phyloP scores from a whole-genome alignment of 1,140 invertebrate species.

The Papilio dardanus region DNA sequence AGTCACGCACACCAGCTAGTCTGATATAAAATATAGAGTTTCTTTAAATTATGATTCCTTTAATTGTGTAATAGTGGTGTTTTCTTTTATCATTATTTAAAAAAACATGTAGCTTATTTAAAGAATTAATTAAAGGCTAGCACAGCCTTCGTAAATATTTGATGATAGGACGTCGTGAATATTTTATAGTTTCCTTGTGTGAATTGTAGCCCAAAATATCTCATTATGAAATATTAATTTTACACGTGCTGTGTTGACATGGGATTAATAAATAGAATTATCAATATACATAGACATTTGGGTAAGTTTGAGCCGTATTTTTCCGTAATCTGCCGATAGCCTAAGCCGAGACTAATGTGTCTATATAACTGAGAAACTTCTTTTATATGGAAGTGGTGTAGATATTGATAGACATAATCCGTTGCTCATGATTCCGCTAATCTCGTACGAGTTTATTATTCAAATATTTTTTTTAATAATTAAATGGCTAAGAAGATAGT shows the following conservation, averaged over 20 bases:
- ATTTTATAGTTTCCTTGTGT: slow-evolving; percentile 2
- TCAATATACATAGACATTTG: background rate
- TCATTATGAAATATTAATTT: background rate
- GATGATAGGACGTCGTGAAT: slow-evolving; percentile 15
- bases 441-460: too few relatives aligned
- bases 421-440: too few relatives aligned
- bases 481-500: background rate
- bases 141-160: slow-evolving; percentile 11
- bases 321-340: background rate
- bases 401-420: too few relatives aligned
- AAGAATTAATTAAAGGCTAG: background rate
- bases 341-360: background rate
- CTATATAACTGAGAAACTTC: too few relatives aligned
- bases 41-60: too few relatives aligned
- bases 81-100: background rate
- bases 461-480: too few relatives aligned
- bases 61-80: too few relatives aligned
- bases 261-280: background rate
- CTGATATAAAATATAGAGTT: too few relatives aligned
- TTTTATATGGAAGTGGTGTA: too few relatives aligned
- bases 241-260: background rate
- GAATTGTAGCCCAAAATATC: slow-evolving; percentile 1
- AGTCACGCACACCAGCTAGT: too few relatives aligned
- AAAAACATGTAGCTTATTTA: background rate
- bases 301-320: too few relatives aligned